Percentiles rank a stretch among this genome's conserved stretches.
phyloP scores from a whole-genome alignment of 2,113 vertebrate species.

The Albula goreensis region DNA sequence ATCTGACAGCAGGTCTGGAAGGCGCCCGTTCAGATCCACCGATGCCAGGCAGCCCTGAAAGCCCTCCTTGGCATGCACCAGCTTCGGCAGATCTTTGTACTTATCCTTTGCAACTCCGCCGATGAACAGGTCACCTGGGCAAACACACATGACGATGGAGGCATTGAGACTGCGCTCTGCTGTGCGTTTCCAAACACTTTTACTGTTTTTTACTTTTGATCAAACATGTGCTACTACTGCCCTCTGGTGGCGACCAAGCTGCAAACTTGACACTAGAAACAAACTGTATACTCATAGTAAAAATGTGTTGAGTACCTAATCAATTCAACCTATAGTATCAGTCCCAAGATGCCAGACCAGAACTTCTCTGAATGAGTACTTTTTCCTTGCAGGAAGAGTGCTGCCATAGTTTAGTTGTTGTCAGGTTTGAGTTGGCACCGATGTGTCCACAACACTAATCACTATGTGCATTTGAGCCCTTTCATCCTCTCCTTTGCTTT shows the following conservation, averaged over 20 bases:
- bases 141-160: slow-evolving; percentile 16
- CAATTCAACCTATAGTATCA: no score
- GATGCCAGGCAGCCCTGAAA: slow-evolving; percentile 96
- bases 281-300: background rate
- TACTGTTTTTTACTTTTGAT: background rate
- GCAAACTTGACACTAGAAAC: background rate
- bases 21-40: slow-evolving; percentile 89
- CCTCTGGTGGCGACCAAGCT: slow-evolving; percentile 52
- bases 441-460: no score
- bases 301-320: no score
- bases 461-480: no score
- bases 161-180: background rate
- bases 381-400: no score
- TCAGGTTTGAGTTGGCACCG: no score
- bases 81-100: slow-evolving; percentile 90
- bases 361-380: no score
- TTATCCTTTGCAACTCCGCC: slow-evolving; percentile 93
- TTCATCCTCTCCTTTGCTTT: no score
- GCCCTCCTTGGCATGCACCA: slow-evolving; percentile 93
- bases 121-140: slow-evolving; percentile 87
- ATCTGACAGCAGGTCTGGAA: slow-evolving; percentile 92
- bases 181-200: background rate
- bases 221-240: slow-evolving; percentile 48
- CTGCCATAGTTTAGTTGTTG: no score
- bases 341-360: no score